Base-by-base conservation (phyloP, 1,140 invertebrate genomes). In the Helicoverpa armigera region DNA sequence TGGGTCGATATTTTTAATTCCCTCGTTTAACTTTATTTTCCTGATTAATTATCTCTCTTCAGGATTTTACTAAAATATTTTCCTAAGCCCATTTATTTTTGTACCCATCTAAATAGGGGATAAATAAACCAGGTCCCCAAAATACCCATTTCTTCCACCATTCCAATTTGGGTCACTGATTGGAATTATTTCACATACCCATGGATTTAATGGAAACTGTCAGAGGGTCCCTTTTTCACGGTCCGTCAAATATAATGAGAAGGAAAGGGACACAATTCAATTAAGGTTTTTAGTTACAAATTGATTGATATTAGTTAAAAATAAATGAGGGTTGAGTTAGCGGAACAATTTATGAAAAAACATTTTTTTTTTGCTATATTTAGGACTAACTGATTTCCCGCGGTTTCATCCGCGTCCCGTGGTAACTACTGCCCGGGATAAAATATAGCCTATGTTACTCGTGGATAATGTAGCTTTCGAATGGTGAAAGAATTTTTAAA, bases 181-280 rank as follows among this genome's bases (percentile, higher is more conserved):
- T 69, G 16, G 43, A 69, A 50, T 69, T 69, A 69, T 43, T 69
- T 2, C 65, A 69, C 43, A 69, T 43, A 16, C 35, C 63, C 43
- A 69, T 69, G 43, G 43, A 35, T 50, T 50, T 69, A 69, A 69
- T 67, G 63, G 63, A 48, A 67, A 16, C 29, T 67, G 63, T 67
- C 61, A 65, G 13, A 31, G 61, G 9, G 10, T 14, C 35, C 63
- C 63, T 48, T 67, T 69, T 69, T 69, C 16, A 18, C 43, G 65
- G 65, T 69, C 65, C 12, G 43, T 50, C 16, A 69, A 18, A 12
- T 69, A 69, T 50, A 69, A 50, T 11, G 65, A 50, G 18, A 3
- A 18, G 65, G 43, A 18, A 50, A 50, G 16, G 43, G 65, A 69
- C 65, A 50, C 65, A 69, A 69, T 50, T 50, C 23, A 69, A 50